phyloP scores from a whole-genome alignment of 2,113 vertebrate species.

The Phalacrocorax aristotelis region DNA sequence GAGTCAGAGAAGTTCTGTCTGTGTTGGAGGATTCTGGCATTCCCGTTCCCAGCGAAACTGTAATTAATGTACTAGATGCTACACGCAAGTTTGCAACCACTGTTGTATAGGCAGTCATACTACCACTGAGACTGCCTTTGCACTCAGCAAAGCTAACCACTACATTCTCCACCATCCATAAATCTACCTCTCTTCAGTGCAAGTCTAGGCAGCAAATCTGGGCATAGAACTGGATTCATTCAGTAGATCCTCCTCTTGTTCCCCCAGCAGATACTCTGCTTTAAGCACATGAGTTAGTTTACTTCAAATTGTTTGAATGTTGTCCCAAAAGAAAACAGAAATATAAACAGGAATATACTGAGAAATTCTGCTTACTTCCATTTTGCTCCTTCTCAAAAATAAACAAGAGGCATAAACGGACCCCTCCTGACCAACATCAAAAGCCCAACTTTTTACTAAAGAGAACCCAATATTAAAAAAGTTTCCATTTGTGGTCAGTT shows the following conservation, averaged over 20 bases:
- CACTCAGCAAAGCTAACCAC: neutral
- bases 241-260: neutral
- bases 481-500: neutral
- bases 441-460: neutral
- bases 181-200: neutral
- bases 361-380: neutral
- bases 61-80: slow-evolving; percentile 19
- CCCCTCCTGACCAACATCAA: neutral
- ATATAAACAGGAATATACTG: neutral
- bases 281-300: neutral
- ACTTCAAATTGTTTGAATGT: neutral
- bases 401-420: slow-evolving; percentile 25
- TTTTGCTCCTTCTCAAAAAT: neutral
- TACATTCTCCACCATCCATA: neutral
- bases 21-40: neutral
- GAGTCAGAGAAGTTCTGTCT: neutral
- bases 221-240: neutral
- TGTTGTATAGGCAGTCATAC: neutral
- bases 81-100: neutral
- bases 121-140: neutral
- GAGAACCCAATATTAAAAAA: neutral
- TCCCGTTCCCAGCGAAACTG: neutral
- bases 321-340: neutral
- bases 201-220: neutral
- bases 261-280: neutral